Evolutionary conservation across 1,140 invertebrate species (phyloP), one percentile per base, ranked within the genome.

Genomic region (Pseudoatta argentina): DNA sequence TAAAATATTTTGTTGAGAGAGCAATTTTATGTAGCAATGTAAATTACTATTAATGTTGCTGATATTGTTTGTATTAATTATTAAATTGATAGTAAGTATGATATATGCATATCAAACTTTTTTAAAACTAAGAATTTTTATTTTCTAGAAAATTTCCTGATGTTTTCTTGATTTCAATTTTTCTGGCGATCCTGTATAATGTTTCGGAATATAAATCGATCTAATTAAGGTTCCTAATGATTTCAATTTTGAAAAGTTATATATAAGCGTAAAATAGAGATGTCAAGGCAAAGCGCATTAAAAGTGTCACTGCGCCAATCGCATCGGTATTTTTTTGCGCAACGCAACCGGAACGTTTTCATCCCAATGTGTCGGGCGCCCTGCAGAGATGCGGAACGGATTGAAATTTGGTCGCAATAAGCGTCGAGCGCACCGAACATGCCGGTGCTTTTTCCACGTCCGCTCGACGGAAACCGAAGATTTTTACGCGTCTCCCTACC

Each of bases 351-450:
- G 55, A 75, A 75, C 30, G 21, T 51, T 78, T 66, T 85, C 30
- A 44, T 85, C 16, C 14, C 30, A 16, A 61, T 48, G 53, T 16
- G 39, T 27, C 48, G 48, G 21, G 8, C 51, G 8, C 1, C 8
- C 14, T 16, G 24, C 71, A 44, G 44, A 61, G 48, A 39, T 66
- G 73, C 59, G 59, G 27, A 75, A 27, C 59, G 30, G 61, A 85
- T 85, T 85, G 82, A 85, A 85, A 78, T 85, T 85, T 78, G 59
- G 18, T 85, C 79, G 79, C 79, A 66, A 78, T 78, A 85, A 85
- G 63, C 48, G 61, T 77, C 73, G 63, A 27, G 39, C 59, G 44
- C 44, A 53, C 10, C 61, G 82, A 24, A 30, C 69, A 71, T 44
- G 44, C 55, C 14, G 39, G 57, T 55, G 44, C 82, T 85, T 85